Conservation (phyloP, 2,797 vertebrate genomes). For the Masticophis lateralis region DNA sequence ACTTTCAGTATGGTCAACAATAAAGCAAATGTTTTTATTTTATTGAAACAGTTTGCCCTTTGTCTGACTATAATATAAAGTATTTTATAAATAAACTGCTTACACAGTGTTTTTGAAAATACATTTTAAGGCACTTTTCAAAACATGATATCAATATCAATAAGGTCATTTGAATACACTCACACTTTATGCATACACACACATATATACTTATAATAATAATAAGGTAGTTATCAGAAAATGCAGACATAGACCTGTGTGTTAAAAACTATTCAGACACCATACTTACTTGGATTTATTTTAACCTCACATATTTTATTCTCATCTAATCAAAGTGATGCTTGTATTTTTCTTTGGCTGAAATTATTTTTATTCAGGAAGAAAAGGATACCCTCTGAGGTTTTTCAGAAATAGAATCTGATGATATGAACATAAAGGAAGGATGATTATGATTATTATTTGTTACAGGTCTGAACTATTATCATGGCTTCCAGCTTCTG, state of each 20-base stretch:
- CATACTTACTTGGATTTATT: background rate
- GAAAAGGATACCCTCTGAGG: background rate
- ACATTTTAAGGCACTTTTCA: background rate
- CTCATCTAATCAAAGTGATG: background rate
- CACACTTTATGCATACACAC: background rate
- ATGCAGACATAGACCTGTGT: background rate
- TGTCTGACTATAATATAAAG: background rate
- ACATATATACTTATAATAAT: background rate
- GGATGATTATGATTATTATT: conserved; percentile 14
- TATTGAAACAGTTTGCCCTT: background rate
- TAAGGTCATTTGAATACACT: background rate
- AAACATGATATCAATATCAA: background rate
- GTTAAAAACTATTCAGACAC: background rate
- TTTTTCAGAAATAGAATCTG: conserved; percentile 10
- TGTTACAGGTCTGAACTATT: conserved; percentile 80
- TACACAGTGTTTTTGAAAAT: background rate
- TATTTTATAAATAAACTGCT: background rate
- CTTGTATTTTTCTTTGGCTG: background rate
- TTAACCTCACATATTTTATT: background rate
- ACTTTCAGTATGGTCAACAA: background rate
- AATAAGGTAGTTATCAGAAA: background rate
- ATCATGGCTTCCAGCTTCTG: conserved; percentile 86
- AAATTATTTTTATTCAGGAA: background rate
- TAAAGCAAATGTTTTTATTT: conserved; percentile 6
- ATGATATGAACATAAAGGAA: background rate